Evolutionary conservation across 2,888 invertebrate genomes (phyloP).

Genomic region (Meta bourneti): DNA sequence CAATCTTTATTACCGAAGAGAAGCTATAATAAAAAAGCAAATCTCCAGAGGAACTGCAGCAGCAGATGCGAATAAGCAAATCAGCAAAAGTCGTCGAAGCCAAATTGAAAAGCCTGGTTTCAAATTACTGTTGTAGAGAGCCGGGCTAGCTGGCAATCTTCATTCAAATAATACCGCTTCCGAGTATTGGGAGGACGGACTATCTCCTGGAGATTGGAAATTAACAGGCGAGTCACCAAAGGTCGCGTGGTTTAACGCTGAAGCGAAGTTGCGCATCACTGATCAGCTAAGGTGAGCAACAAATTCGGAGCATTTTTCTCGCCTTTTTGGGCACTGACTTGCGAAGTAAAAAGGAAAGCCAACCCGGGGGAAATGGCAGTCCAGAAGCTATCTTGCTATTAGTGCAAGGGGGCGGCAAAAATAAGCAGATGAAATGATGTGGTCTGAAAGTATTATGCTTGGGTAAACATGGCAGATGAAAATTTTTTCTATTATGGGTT

Average conservation of each 20-base stretch:
- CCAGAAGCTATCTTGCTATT: conserved; percentile 12
- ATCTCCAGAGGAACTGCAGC: not conserved
- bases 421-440: conserved; percentile 35
- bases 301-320: conserved; percentile 22
- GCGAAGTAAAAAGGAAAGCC: not conserved
- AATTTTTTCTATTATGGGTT: conserved; percentile 49
- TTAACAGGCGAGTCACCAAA: conserved; percentile 33
- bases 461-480: conserved; percentile 53
- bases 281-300: conserved; percentile 25
- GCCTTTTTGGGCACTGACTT: conserved; percentile 9
- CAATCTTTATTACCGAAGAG: conserved; percentile 13
- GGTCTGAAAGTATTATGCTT: conserved; percentile 52
- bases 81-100: conserved; percentile 2
- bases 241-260: conserved; percentile 4
- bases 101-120: conserved; percentile 57
- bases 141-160: conserved; percentile 20
- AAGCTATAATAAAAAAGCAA: not conserved
- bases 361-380: not conserved
- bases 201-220: conserved; percentile 16
- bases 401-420: conserved; percentile 7
- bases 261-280: conserved; percentile 29
- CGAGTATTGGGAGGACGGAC: not conserved
- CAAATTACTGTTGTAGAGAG: conserved; percentile 44
- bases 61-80: conserved; percentile 11
- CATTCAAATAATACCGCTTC: conserved; percentile 30